Evolutionary conservation across 2,113 vertebrate species (phyloP).

Genomic region (Malurus alboscapulatus): DNA sequence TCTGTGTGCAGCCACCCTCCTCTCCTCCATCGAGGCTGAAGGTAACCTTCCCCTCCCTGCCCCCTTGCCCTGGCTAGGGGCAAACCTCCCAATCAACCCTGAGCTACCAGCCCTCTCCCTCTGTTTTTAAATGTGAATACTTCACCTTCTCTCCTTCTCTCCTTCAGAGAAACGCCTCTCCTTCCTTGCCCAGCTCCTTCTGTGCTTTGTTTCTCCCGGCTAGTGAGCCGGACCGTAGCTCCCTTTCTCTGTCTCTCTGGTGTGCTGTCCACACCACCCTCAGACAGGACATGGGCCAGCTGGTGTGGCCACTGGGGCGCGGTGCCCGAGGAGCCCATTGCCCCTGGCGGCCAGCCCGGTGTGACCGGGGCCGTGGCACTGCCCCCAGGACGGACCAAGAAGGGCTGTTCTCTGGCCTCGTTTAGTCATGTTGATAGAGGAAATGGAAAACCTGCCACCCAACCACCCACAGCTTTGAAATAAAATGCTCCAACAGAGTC

Average conservation of each 20-base stretch:
- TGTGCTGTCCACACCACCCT: constrained; percentile 77
- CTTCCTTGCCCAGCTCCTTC: constrained; percentile 49
- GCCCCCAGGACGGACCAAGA: background rate
- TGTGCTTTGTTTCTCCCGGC: constrained; percentile 46
- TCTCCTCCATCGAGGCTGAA: constrained; percentile 86
- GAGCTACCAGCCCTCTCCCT: constrained; percentile 4
- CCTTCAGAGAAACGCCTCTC: constrained; percentile 43
- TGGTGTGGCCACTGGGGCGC: fast-evolving
- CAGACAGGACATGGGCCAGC: background rate
- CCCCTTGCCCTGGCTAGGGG: background rate
- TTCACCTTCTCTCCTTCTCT: constrained; percentile 57
- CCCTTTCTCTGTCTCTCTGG: constrained; percentile 62
- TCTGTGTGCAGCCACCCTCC: constrained; percentile 78
- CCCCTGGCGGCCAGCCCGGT: background rate
- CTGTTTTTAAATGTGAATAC: constrained; percentile 28
- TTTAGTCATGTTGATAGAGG: background rate
- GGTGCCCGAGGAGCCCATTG: background rate
- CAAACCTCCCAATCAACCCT: background rate
- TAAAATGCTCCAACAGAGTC: constrained; percentile 71
- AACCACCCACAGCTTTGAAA: background rate
- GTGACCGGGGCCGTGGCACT: background rate
- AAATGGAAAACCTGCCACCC: background rate
- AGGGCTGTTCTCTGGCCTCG: background rate
- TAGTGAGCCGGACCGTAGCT: constrained; percentile 8
- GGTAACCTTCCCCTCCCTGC: constrained; percentile 77